Evolutionary conservation across 1,140 invertebrate genomes (phyloP), one percentile per base, ranked within the genome.

Genomic region (Lordiphosa mommai): DNA sequence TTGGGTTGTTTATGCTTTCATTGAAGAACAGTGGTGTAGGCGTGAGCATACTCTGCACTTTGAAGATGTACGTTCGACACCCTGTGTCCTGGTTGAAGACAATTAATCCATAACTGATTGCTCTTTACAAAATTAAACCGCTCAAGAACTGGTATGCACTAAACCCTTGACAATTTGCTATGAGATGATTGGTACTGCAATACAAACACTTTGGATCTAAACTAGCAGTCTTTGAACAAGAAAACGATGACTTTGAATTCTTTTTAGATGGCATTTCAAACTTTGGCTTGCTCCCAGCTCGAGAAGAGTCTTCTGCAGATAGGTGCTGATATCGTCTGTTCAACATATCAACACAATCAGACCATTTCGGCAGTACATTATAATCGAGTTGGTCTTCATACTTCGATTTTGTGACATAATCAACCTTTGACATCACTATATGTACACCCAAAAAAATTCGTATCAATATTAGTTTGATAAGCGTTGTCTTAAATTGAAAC

Each of bases 361-460:
- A n/a, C 30, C 30, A 32, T 2, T n/a, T 1, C 1, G 1, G 30
- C 9, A n/a, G 8, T n/a, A 1, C 30, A n/a, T n/a, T 4, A 32
- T n/a, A n/a, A 0, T n/a, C 4, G 0, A 32, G 1, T 4, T n/a
- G 9, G 1, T 32, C 1, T 1, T n/a, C n/a, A n/a, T n/a, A n/a
- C n/a, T n/a, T n/a, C n/a, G n/a, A n/a, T n/a, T n/a, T n/a, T n/a
- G n/a, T n/a, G n/a, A n/a, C n/a, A n/a, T n/a, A n/a, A n/a, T n/a
- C n/a, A n/a, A n/a, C n/a, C n/a, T n/a, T n/a, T n/a, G n/a, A n/a
- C n/a, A n/a, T n/a, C n/a, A n/a, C n/a, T n/a, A n/a, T n/a, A n/a
- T n/a, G n/a, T n/a, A n/a, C n/a, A n/a, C n/a, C n/a, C n/a, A n/a
- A n/a, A n/a, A n/a, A n/a, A n/a, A n/a, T n/a, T n/a, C n/a, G n/a